Evolutionary conservation across 2,888 invertebrate genomes (phyloP), one percentile per base, ranked within the genome.

Genomic region (Nowickia ferox): DNA sequence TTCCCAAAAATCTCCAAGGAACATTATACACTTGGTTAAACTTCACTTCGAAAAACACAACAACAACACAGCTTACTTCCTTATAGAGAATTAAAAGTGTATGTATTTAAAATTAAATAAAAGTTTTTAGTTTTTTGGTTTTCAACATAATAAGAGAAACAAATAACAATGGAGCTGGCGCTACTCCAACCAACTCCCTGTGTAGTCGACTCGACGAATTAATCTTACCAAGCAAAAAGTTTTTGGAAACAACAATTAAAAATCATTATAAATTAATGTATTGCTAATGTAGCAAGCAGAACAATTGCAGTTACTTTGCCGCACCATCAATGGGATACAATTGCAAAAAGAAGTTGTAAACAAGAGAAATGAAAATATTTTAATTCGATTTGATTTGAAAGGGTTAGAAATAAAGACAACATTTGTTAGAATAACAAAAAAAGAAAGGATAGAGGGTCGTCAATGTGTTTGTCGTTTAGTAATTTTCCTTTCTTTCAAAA

Each of bases 1-100:
- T 59, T 46, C 61, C 46, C 5, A 74, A 61, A 66, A 69, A 77
- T 59, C 53, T 71, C 65, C 15, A 71, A 65, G 46, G 59, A 82
- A 79, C 89, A 90, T 91, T 90, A 90, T 89, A 89, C 91, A 91
- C 91, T 92, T 90, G 88, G 91, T 88, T 91, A 88, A 89, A 89
- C 90, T 89, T 89, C 89, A 57, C 68, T 69, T 80, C 65, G 19
- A 65, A 22, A 79, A 72, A 15, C 59, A 59, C 40, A 86, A 71
- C 22, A 78, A 75, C 61, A 75, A 40, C 44, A 6, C 6, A 30
- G 30, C 30, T 30, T 0, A 30, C 30, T 30, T 55, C n/a, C 15
- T 19, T 51, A 79, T 55, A 19, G 10, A n/a, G 44, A 71, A 48
- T 30, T 57, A 30, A 30, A 30, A 30, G 2, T 2, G 30, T 2